Conservation (phyloP, 2,113 vertebrate species). For the Pavo muticus region DNA sequence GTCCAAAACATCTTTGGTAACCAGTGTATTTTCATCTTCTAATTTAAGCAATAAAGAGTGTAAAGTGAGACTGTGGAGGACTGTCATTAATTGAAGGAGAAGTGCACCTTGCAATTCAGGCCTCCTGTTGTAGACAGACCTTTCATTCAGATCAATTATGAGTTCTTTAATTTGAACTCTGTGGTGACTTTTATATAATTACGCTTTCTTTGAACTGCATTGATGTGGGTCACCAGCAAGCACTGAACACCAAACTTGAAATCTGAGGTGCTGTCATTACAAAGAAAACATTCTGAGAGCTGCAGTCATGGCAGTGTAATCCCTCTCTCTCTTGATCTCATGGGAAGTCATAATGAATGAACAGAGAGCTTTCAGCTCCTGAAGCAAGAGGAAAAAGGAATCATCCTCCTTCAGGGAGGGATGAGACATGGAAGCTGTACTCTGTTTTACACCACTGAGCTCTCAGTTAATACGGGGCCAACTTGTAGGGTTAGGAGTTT, state of each 20-base stretch:
- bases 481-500: neutral
- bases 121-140: slow-evolving; percentile 52
- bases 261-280: slow-evolving; percentile 32
- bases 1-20: slow-evolving; percentile 14
- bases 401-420: neutral
- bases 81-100: slow-evolving; percentile 17
- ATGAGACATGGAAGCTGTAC: neutral
- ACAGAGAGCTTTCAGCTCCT: neutral
- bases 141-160: slow-evolving; percentile 48
- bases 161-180: slow-evolving; percentile 69
- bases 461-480: neutral
- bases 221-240: slow-evolving; percentile 64
- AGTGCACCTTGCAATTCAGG: slow-evolving; percentile 20
- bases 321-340: slow-evolving; percentile 20
- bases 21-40: slow-evolving; percentile 2
- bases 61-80: neutral
- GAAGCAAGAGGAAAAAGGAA: neutral
- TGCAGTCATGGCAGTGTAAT: neutral
- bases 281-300: neutral
- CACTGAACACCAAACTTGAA: slow-evolving; percentile 56
- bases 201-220: slow-evolving; percentile 49
- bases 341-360: slow-evolving; percentile 22
- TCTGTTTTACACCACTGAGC: neutral
- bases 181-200: slow-evolving; percentile 57
- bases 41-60: slow-evolving; percentile 6